These are phyloP conservation scores for Rhynchomys soricoides DNA, from an alignment of 2,113 vertebrate species.

Conservation along the genomic window DNA sequence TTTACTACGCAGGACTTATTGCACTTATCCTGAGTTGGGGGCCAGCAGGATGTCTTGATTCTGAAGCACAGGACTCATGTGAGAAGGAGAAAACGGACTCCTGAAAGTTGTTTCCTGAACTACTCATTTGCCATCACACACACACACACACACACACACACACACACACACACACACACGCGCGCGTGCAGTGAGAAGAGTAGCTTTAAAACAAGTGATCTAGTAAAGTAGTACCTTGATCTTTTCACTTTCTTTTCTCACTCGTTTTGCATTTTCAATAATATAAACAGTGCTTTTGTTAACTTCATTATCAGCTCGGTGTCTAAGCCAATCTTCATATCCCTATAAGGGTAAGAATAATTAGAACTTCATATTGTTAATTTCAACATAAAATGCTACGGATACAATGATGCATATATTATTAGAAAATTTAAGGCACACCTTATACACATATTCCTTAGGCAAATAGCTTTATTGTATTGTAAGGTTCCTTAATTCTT, in stretches of 20 bases:
- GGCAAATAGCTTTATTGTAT: constrained; percentile 49
- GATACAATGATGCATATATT: constrained; percentile 33
- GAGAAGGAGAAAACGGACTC: background rate
- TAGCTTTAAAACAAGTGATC: background rate
- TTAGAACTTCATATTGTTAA: constrained; percentile 23
- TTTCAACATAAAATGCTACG: constrained; percentile 49
- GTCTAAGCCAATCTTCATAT: constrained; percentile 98
- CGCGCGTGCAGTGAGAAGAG: too few relatives aligned
- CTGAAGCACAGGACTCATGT: background rate
- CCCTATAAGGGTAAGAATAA: constrained; percentile 87
- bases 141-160: background rate
- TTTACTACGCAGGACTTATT: background rate
- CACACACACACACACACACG: background rate
- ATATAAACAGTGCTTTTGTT: constrained; percentile 95
- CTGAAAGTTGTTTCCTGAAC: background rate
- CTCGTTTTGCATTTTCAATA: constrained; percentile 89
- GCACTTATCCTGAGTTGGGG: constrained; percentile 34
- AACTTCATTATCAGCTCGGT: constrained; percentile 97
- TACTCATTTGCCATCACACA: background rate
- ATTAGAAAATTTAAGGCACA: constrained; percentile 3
- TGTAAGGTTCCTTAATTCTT: constrained; percentile 44
- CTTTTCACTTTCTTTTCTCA: constrained; percentile 93
- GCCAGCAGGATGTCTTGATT: background rate
- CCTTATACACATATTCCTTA: constrained; percentile 43
- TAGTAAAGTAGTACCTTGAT: constrained; percentile 91